phyloP scores from a whole-genome alignment of 2,888 invertebrate genomes.

The Dicycla oo region DNA sequence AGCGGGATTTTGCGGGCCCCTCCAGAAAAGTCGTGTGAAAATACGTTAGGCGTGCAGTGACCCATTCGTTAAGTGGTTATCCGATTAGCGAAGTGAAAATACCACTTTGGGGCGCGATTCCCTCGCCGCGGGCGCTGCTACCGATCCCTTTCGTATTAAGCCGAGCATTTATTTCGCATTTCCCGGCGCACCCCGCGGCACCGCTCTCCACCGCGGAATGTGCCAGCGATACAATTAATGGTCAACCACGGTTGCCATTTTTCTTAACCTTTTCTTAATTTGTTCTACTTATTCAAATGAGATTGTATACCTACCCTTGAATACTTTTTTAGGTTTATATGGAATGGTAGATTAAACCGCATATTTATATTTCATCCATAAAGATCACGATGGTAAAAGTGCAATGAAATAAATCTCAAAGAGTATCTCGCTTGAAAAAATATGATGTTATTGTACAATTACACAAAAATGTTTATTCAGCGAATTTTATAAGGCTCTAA shows the following conservation, averaged over 20 bases:
- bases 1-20: constrained; percentile 82
- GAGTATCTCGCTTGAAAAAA: constrained; percentile 68
- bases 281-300: constrained; percentile 4
- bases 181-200: constrained; percentile 83
- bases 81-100: constrained; percentile 92
- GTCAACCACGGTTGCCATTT: constrained; percentile 77
- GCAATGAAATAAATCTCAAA: constrained; percentile 69
- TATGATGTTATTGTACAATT: constrained; percentile 83
- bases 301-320: background rate
- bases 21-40: constrained; percentile 89
- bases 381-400: constrained; percentile 57
- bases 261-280: constrained; percentile 61
- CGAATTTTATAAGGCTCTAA: constrained; percentile 88
- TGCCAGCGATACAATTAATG: constrained; percentile 82
- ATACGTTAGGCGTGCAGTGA: constrained; percentile 90
- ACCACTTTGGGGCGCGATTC: constrained; percentile 90
- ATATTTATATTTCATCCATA: constrained; percentile 10
- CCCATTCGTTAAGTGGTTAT: constrained; percentile 91
- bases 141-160: constrained; percentile 89
- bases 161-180: constrained; percentile 90
- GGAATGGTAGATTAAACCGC: background rate
- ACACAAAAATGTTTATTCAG: constrained; percentile 88
- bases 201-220: constrained; percentile 76
- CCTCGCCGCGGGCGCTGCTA: constrained; percentile 86
- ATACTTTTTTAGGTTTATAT: background rate